Evolutionary conservation across 30 jellyfish, hydroid and myxozoan species (phyloP), one percentile per base, ranked within the genome.

Genomic region (Chironex yamaguchii): DNA sequence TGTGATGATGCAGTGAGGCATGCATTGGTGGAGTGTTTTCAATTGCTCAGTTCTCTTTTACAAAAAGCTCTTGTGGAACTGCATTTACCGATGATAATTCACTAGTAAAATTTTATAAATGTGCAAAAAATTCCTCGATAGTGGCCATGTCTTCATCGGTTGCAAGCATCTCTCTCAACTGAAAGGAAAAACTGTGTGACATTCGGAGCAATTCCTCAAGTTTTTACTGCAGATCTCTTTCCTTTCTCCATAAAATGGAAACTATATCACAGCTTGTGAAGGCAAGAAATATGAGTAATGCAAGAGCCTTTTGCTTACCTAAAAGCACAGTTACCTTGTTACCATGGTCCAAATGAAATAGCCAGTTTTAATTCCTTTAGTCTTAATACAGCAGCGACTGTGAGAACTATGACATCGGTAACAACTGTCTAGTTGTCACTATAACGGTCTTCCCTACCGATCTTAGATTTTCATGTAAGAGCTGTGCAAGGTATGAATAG

Each of bases 391-490:
- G 81, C 81, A 52, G 82, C 34, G 12, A 76, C 79, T 14, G 79
- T 49, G 34, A 72, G 35, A 49, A 72, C 86, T n/a, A 76, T 65
- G 50, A 76, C 88, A 76, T 76, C 88, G n/a, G 88, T 76, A 53
- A 49, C 88, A 67, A 76, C 88, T 29, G 82, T 76, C 3, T 36
- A 9, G 3, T 42, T 42, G 62, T 42, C 11, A 42, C n/a, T 42
- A n/a, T n/a, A 42, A 42, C 11, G 14, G 62, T 9, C n/a, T 42
- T 42, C n/a, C n/a, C 62, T 42, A 11, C 62, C 14, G 11, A 9
- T 42, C n/a, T 42, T 11, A 42, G n/a, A n/a, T n/a, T n/a, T n/a
- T n/a, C n/a, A n/a, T n/a, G n/a, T n/a, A n/a, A n/a, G n/a, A n/a
- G n/a, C n/a, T n/a, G n/a, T n/a, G n/a, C n/a, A n/a, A n/a, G n/a